Base-by-base conservation (phyloP, 1,140 invertebrate species). In the Drosophila neocordata region DNA sequence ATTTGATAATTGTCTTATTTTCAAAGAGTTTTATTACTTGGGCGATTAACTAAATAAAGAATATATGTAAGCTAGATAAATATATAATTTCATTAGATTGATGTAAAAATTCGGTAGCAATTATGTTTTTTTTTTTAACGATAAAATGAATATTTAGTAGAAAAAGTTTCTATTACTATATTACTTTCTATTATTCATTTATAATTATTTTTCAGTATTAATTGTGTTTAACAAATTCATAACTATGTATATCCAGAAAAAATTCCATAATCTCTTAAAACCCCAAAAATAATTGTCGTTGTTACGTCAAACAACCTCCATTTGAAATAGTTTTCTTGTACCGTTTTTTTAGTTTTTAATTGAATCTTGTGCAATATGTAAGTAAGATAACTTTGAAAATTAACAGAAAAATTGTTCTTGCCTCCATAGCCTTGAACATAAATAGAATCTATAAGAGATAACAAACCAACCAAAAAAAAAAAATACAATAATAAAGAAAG, bases 401-500 rank as follows among this genome's bases (percentile, higher is more conserved):
- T 20, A 48, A 18, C 18, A 20, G 41, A 48, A 18, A 15, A 48
- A 48, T 20, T 44, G 13, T 18, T 48, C 6, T 44, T 20, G 41
- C 12, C n/a, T 69, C 51, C 48, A 53, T 56, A 74, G 12, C 72
- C 72, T 74, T 74, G 72, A 74, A 74, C 71, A 56, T 38, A 58
- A 57, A 27, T 35, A 56, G 63, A 67, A 74, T 66, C 22, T 22
- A 56, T 37, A 38, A 5, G 22, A 41, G 69, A 73, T 66, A 74
- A 61, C n/a, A 55, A n/a, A 5, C 20, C 31, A 8, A 27, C 4
- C 22, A 37, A 31, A 37, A 7, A 53, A 53, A 72, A 52, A 64
- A 53, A 15, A 57, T 11, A 15, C 4, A 24, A 24, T 24, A 24
- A 24, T 24, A 24, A 24, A 24, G 22, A 24, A 57, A 31, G 6